Evolutionary conservation across 2,113 vertebrate genomes (phyloP).

Genomic region (Paramisgurnus dabryanus): DNA sequence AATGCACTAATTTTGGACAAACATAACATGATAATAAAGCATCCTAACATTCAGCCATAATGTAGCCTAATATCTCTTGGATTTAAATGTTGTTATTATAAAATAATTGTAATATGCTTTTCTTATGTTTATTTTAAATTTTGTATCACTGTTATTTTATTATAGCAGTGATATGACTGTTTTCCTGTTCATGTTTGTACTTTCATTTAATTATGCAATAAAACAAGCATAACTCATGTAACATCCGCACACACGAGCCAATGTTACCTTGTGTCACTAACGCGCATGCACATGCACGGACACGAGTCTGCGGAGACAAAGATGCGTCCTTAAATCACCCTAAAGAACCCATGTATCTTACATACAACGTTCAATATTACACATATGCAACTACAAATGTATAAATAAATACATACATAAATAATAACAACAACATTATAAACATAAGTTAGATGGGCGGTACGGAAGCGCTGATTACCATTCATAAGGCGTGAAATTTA

Average conservation of each 20-base stretch:
- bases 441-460: not conserved
- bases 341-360: rapidly evolving
- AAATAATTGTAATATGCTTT: too few species aligned
- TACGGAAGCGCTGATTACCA: not conserved
- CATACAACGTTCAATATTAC: not conserved
- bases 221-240: not conserved
- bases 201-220: too few species aligned
- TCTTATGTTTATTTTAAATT: too few species aligned
- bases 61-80: too few species aligned
- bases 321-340: not conserved
- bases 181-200: too few species aligned
- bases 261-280: not conserved
- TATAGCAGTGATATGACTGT: too few species aligned
- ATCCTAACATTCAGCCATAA: too few species aligned
- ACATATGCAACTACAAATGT: not conserved
- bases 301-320: conserved; percentile 11
- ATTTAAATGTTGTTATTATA: too few species aligned
- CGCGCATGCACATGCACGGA: conserved; percentile 16
- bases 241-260: not conserved
- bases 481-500: not conserved
- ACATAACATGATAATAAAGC: not conserved
- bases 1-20: too few species aligned
- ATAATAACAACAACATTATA: not conserved
- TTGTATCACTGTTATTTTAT: too few species aligned
- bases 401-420: not conserved